Evolutionary conservation across 2,113 vertebrate species (phyloP).

Genomic region (Bubalus kerabau): DNA sequence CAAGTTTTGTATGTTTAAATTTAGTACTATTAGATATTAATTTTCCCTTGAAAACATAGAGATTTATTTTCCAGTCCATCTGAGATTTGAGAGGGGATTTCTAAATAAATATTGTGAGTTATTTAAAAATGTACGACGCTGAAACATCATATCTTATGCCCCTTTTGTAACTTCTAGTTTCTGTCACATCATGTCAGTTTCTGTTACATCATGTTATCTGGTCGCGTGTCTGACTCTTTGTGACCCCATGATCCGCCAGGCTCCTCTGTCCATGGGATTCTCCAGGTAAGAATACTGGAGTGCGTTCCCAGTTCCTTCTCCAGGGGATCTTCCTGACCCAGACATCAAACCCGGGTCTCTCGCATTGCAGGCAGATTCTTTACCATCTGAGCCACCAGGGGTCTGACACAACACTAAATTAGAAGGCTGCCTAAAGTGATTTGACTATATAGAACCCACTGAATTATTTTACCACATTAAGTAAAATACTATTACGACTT

Average conservation of each 20-base stretch:
- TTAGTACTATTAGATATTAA: background rate
- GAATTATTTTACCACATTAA: slow-evolving; percentile 10
- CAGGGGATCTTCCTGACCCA: background rate
- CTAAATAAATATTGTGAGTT: background rate
- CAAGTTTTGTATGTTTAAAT: background rate
- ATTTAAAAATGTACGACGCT: background rate
- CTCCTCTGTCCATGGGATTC: background rate
- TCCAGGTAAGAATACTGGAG: background rate
- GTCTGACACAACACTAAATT: background rate
- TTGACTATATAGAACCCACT: background rate
- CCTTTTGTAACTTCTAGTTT: background rate
- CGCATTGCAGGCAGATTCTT: background rate
- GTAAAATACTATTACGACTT: background rate
- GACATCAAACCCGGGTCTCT: background rate
- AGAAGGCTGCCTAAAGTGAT: background rate
- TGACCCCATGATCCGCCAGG: rapidly evolving
- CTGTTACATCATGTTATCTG: background rate
- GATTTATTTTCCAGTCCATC: background rate
- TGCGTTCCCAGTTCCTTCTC: background rate
- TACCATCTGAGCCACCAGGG: background rate
- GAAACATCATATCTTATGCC: background rate
- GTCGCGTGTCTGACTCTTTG: background rate
- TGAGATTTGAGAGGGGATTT: background rate
- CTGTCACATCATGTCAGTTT: background rate
- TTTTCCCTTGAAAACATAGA: background rate